Percentiles rank a stretch among this genome's conserved stretches.
phyloP scores from a whole-genome alignment of 1,140 invertebrate species.

The Trichomalopsis sarcophagae region DNA sequence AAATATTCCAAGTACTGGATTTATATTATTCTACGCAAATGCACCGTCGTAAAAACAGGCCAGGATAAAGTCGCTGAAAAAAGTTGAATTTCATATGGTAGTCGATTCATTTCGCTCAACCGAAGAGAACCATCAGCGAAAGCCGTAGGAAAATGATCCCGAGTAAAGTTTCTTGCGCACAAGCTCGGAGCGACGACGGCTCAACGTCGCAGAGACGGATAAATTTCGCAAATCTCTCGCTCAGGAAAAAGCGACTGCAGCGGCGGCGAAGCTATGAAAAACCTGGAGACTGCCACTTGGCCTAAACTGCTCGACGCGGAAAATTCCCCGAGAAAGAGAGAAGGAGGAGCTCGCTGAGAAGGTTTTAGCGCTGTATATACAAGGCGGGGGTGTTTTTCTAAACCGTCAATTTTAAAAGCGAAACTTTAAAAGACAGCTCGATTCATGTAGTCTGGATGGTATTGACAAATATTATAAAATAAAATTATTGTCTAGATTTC shows the following conservation, averaged over 20 bases:
- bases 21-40: too few species aligned
- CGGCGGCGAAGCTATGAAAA: not conserved
- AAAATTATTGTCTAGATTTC: too few species aligned
- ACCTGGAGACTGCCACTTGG: not conserved
- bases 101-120: not conserved
- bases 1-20: too few species aligned
- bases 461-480: too few species aligned
- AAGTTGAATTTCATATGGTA: not conserved
- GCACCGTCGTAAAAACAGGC: too few species aligned
- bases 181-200: too few species aligned
- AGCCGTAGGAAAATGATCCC: conserved; percentile 5
- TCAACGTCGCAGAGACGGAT: conserved; percentile 9
- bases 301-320: not conserved
- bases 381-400: not conserved
- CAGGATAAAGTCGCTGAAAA: not conserved
- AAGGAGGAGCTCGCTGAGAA: not conserved
- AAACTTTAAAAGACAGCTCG: too few species aligned
- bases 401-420: not conserved
- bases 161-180: conserved; percentile 2
- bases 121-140: not conserved
- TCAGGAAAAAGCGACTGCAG: not conserved
- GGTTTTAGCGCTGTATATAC: not conserved
- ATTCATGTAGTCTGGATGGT: too few species aligned
- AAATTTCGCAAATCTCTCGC: conserved; percentile 28
- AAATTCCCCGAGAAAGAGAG: conserved; percentile 1